Conservation (phyloP, 2,113 vertebrate species). For the crab-eating macaque (Macaca fascicularis) region T2T-MFA8v1.1 NC_088381.1:129167501-129168000, state of each 20-base stretch:
- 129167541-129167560: not conserved
- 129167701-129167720: not conserved
- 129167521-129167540: not conserved
- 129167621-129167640: constrained; percentile 35
- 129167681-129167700: not conserved
- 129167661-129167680: not conserved
- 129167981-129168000: not conserved
- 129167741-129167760: too few relatives aligned
- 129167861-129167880: too few relatives aligned
- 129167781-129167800: too few relatives aligned
- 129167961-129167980: not conserved
- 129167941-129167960: not conserved
- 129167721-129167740: too few relatives aligned
- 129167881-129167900: not conserved
- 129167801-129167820: too few relatives aligned
- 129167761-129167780: too few relatives aligned
- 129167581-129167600: not conserved
- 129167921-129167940: not conserved
- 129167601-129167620: not conserved
- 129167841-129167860: too few relatives aligned
- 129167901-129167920: constrained; percentile 1
- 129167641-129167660: not conserved
- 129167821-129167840: too few relatives aligned
- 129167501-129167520: not conserved
- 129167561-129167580: not conserved